A percentile compares a stretch with the other conserved stretches of the same genome.
Conservation (phyloP, 2,888 invertebrate genomes). For the Elysia crispata region DNA sequence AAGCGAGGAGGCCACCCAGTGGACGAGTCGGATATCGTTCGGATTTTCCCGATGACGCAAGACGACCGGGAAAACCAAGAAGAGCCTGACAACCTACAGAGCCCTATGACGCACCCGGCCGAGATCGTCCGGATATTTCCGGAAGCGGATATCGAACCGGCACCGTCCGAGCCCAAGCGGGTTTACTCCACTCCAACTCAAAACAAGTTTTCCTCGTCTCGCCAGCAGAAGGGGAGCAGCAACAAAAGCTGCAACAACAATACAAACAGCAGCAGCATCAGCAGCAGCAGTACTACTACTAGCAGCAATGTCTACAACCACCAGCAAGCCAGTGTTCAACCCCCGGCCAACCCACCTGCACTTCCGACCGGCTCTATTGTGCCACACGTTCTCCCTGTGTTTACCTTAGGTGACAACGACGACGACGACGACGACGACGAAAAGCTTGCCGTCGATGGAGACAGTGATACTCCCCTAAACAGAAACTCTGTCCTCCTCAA, state of each 20-base stretch:
- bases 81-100: not conserved
- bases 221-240: not conserved
- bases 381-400: not conserved
- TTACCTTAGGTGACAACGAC: too few species aligned
- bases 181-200: not conserved
- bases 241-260: not conserved
- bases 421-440: too few species aligned
- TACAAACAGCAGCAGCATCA: not conserved
- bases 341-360: not conserved
- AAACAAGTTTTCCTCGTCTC: not conserved
- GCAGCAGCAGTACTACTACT: not conserved
- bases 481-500: not conserved
- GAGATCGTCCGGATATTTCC: constrained; percentile 39
- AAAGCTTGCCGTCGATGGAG: too few species aligned
- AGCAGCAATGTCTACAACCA: not conserved
- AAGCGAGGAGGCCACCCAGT: not conserved
- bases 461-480: not conserved
- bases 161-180: not conserved
- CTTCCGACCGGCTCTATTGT: not conserved
- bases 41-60: constrained; percentile 24
- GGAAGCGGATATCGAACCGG: not conserved
- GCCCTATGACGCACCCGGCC: not conserved
- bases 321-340: not conserved
- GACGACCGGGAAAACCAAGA: not conserved
- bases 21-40: constrained; percentile 43